phyloP scores from a whole-genome alignment of 2,797 vertebrate species.

The Peromyscus attwateri region DNA sequence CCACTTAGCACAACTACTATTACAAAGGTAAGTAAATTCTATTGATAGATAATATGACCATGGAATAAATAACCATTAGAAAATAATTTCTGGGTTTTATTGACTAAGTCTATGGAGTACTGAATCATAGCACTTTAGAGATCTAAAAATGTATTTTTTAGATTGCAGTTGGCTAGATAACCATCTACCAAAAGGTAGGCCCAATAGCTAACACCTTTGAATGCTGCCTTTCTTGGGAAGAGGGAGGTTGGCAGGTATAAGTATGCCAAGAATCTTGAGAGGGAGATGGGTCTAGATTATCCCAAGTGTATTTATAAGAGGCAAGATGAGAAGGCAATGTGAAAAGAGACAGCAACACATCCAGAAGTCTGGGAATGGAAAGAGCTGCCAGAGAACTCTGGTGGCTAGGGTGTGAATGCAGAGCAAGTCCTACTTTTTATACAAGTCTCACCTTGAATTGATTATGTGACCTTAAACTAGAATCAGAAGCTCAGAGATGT shows the following conservation, averaged over 20 bases:
- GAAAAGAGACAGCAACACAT: background rate
- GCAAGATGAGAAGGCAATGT: background rate
- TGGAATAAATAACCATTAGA: slow-evolving; percentile 40
- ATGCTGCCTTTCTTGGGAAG: background rate
- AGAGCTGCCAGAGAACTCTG: too few species aligned
- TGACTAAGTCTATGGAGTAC: background rate
- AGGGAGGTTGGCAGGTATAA: background rate
- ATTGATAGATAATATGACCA: background rate
- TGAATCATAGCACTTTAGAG: background rate
- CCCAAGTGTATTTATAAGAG: background rate
- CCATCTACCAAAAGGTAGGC: background rate
- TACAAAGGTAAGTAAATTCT: slow-evolving; percentile 49
- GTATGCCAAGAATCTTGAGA: background rate
- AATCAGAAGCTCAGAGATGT: background rate
- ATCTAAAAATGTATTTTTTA: background rate
- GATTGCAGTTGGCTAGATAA: background rate
- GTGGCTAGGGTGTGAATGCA: background rate
- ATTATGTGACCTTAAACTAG: background rate
- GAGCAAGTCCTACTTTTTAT: background rate
- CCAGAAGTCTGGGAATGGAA: background rate
- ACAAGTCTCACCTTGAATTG: background rate
- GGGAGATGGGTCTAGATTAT: background rate
- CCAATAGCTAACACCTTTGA: background rate
- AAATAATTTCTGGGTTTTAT: slow-evolving; percentile 33
- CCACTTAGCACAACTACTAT: background rate